These are phyloP conservation scores for Melolontha melolontha DNA, from an alignment of 2,888 invertebrate species.

Conservation along the genomic window DNA sequence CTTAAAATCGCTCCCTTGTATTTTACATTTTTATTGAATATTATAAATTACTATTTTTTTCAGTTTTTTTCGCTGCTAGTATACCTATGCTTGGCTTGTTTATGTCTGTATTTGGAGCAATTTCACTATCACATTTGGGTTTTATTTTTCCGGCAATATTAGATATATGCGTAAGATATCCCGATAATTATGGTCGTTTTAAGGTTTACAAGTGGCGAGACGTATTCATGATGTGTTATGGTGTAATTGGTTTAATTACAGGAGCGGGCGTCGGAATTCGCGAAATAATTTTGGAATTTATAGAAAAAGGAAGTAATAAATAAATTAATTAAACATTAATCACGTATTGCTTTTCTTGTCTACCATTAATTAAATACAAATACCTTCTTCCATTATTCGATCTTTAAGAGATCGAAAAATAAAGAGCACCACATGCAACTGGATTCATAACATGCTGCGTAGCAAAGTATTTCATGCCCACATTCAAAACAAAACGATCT, in stretches of 20 bases:
- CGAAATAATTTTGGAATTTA: conserved; percentile 17
- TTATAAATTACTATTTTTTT: background rate
- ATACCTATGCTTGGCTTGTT: conserved; percentile 24
- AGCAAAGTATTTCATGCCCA: no score
- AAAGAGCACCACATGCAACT: no score
- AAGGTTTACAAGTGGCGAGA: conserved; percentile 19
- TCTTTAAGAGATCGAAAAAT: no score
- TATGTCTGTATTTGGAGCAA: conserved; percentile 29
- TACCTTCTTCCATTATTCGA: no score
- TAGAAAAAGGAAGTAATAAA: background rate
- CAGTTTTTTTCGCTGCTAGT: conserved; percentile 24
- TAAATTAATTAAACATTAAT: no score
- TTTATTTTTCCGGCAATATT: conserved; percentile 25
- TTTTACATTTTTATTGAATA: no score
- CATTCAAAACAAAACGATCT: no score
- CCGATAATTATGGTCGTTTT: conserved; percentile 5
- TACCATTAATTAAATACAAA: no score
- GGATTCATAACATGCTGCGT: no score
- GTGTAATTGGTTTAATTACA: conserved; percentile 19
- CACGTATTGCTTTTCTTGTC: no score
- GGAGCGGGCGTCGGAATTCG: conserved; percentile 10
- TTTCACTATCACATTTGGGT: conserved; percentile 11
- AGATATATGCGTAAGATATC: conserved; percentile 31
- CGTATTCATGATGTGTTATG: conserved; percentile 19
- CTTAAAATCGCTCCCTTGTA: no score